Evolutionary conservation across 2,113 vertebrate genomes (phyloP), one percentile per base, ranked within the genome.

Genomic region (Callopanchax toddi): DNA sequence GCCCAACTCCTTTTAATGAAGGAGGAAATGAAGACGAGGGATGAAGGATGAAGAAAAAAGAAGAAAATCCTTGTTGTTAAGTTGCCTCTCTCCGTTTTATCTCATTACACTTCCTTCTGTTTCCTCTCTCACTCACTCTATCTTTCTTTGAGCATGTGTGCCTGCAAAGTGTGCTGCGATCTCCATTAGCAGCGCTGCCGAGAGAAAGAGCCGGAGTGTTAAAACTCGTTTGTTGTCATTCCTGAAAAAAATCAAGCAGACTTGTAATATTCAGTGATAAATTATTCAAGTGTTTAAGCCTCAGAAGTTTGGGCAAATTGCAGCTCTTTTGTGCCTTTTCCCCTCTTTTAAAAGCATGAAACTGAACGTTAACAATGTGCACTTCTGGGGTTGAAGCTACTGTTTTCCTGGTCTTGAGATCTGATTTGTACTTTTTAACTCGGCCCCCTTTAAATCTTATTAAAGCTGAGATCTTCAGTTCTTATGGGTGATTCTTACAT

Each of bases 201-300:
- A 51, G 40, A 69, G 62, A 71, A 62, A 71, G 43, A 62, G 65
- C 45, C 32, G 60, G 36, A 51, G 48, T 25, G 62, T 64, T 71
- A 64, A 65, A 62, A 56, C 55, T 20, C 34, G 34, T 78, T 78
- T 87, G 82, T 88, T 82, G 79, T 81, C 39, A 39, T 71, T 79
- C 76, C 83, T 52, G 71, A 87, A 79, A 89, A n/a, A 74, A 83
- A 79, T 88, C 69, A 44, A 71, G 80, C 59, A 11, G 77, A 69
- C 75, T 73, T 72, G 63, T 72, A 78, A 87, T 76, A 77, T 79
- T 83, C 70, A 16, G 56, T 26, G 22, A 52, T 90, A 76, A 90
- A 91, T 90, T 86, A 89, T 91, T 90, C 74, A 91, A 65, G 67
- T 53, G 74, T 84, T 78, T 71, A 67, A 87, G 68, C 54, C 86